phyloP scores from a whole-genome alignment of 2,888 invertebrate species.

The Unio pictorum region DNA sequence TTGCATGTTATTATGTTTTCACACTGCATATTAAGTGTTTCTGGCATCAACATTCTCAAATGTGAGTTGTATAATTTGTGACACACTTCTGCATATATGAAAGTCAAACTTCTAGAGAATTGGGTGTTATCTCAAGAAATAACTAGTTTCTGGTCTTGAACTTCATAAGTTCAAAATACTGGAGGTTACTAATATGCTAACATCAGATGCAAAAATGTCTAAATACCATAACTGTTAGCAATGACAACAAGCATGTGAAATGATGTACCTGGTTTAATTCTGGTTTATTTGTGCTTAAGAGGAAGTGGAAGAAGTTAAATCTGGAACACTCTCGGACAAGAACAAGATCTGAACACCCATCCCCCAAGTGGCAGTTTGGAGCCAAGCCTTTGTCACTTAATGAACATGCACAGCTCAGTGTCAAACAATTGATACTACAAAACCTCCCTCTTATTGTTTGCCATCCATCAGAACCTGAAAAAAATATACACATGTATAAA shows the following conservation, averaged over 20 bases:
- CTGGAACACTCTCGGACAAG: constrained; percentile 82
- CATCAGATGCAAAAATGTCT: no score
- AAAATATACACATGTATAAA: no score
- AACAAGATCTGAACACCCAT: constrained; percentile 85
- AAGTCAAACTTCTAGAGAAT: no score
- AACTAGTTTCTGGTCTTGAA: no score
- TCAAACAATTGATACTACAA: constrained; percentile 83
- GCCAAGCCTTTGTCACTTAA: constrained; percentile 84
- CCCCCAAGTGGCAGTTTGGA: constrained; percentile 84
- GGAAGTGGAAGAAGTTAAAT: constrained; percentile 80
- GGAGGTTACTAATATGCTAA: no score
- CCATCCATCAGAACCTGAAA: constrained; percentile 58
- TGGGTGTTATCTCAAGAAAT: no score
- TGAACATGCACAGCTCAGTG: constrained; percentile 83
- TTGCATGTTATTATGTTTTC: no score
- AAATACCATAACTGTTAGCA: neutral
- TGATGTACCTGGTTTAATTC: constrained; percentile 78
- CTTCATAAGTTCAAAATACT: no score
- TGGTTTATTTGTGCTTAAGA: constrained; percentile 75
- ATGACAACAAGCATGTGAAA: neutral
- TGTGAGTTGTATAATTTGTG: no score
- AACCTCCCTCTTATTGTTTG: constrained; percentile 78
- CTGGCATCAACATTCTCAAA: no score
- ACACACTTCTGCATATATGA: no score
- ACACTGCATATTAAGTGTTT: no score